Evolutionary conservation across 2,113 vertebrate species (phyloP).

Genomic region (Ptilonorhynchus violaceus): DNA sequence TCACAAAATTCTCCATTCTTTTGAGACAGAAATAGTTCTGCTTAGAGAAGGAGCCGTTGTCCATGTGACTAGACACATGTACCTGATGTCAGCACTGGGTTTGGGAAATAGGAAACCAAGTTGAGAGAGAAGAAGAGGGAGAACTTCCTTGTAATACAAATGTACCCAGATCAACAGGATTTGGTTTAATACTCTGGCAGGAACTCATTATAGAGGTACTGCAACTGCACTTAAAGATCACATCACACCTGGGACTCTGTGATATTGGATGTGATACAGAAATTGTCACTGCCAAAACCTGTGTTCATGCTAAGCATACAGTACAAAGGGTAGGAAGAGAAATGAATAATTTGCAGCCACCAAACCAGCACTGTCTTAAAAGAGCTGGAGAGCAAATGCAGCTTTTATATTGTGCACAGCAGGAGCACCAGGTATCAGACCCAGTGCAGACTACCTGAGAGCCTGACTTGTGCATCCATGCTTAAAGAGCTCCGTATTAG

Average conservation of each 20-base stretch:
- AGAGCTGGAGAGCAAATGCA: neutral
- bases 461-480: neutral
- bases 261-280: neutral
- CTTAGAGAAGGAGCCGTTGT: neutral
- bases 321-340: neutral
- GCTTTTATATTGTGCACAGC: neutral
- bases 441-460: neutral
- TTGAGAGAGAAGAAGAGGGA: neutral
- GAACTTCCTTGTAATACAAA: neutral
- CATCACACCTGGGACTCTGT: neutral
- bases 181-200: neutral
- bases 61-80: neutral
- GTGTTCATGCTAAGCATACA: neutral
- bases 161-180: neutral
- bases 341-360: neutral
- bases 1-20: conserved; percentile 24
- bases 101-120: neutral
- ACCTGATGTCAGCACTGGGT: neutral
- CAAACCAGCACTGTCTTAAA: neutral
- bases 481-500: neutral
- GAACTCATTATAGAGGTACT: neutral
- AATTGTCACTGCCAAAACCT: neutral
- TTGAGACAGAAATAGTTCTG: neutral
- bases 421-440: neutral
- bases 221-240: neutral